Base-by-base conservation (phyloP, 2,888 invertebrate species). In the Autographa gamma region DNA sequence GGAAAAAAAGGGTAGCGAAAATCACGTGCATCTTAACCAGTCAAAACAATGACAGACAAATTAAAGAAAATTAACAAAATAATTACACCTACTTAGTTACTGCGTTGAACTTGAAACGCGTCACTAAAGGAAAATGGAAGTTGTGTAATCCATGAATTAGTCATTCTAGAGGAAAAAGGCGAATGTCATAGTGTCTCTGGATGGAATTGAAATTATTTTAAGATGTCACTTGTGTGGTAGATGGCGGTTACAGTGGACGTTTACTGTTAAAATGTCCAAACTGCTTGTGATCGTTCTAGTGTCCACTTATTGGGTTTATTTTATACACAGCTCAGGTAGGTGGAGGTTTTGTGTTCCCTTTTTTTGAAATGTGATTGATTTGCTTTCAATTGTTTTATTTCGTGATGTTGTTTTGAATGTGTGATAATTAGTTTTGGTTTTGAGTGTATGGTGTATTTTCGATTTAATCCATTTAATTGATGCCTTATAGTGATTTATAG, bases 241-340 rank as follows among this genome's bases (percentile, higher is more conserved):
- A 34, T 31, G 14, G 60, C 69, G 60, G 25, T n/a, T 32, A 19
- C 61, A 66, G 69, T 69, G 69, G 80, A 77, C 78, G 79, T 73
- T 58, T 61, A 25, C 60, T 34, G 8, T 60, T 6, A 76, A 63
- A 63, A 89, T 89, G 89, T 73, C 81, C 6, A 88, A 86, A 70
- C 66, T 78, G 41, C 16, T 83, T 32, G 77, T 87, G 48, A 74
- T 85, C 32, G 60, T 67, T 76, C 38, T 88, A 31, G 66, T 88
- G 69, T 70, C 75, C 34, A 76, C 81, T 7, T 87, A 83, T 73
- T 88, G 86, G 85, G 78, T 89, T 64, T 87, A 85, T 74, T 86
- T 84, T n/a, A 88, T 89, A 54, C 84, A 85, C 2, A 89, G 85
- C 69, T 82, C 84, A 85, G 85, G 90, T 90, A 78, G 81, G 86